phyloP scores from a whole-genome alignment of 2,888 invertebrate species.

The Callyntrura guangdongensis region DNA sequence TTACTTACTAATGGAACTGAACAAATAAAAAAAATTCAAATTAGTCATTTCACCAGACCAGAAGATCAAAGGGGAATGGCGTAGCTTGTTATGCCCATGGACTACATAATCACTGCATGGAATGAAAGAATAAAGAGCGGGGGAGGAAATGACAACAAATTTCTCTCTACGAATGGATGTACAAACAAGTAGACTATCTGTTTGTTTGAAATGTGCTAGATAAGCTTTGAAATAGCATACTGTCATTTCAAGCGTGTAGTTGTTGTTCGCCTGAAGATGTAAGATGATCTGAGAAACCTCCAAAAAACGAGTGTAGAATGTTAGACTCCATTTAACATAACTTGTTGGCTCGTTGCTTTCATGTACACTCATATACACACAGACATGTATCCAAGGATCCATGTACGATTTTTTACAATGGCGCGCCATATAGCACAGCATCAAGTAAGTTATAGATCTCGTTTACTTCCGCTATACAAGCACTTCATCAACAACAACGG shows the following conservation, averaged over 20 bases:
- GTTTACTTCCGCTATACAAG: no score
- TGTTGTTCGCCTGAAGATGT: not conserved
- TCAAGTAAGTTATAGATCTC: no score
- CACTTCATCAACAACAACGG: no score
- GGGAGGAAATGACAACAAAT: slow-evolving; percentile 23
- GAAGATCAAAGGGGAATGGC: slow-evolving; percentile 1
- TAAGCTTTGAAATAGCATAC: slow-evolving; percentile 37
- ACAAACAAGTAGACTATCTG: not conserved
- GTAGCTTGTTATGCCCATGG: not conserved
- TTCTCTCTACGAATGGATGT: slow-evolving; percentile 24
- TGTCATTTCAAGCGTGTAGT: not conserved
- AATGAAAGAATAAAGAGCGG: slow-evolving; percentile 8
- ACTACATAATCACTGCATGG: no score
- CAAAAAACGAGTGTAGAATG: slow-evolving; percentile 54
- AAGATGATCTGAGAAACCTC: slow-evolving; percentile 3
- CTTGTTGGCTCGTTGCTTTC: slow-evolving; percentile 47
- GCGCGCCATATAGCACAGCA: no score
- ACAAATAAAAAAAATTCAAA: slow-evolving; percentile 12
- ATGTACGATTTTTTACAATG: no score
- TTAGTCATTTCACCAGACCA: slow-evolving; percentile 16
- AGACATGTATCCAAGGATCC: no score
- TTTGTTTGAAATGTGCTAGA: slow-evolving; percentile 54
- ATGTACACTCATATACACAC: not conserved
- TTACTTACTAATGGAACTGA: not conserved
- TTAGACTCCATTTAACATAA: slow-evolving; percentile 69